Percentiles rank a stretch among this genome's conserved stretches.
phyloP scores from a whole-genome alignment of 1,140 invertebrate species.

The Atopsyche davidsoni region DNA sequence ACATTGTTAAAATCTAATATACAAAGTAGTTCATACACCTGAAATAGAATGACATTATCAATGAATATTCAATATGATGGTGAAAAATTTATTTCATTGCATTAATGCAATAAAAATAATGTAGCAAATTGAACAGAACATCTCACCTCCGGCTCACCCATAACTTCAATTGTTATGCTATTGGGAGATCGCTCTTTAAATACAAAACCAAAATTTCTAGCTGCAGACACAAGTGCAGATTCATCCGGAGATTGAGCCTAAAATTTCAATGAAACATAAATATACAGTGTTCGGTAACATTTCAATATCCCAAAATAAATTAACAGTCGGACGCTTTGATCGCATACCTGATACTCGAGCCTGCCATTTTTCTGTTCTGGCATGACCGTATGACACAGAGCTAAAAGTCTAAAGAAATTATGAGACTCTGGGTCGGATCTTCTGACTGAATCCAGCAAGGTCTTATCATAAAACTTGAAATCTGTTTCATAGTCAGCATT shows the following conservation, averaged over 20 bases:
- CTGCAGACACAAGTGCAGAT: constrained; percentile 91
- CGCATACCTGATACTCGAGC: constrained; percentile 54
- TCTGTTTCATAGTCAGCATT: constrained; percentile 87
- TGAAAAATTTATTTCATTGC: neutral
- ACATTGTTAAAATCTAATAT: constrained; percentile 99
- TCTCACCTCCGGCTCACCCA: constrained; percentile 71
- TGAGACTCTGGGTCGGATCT: constrained; percentile 67
- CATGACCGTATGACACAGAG: constrained; percentile 97
- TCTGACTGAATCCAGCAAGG: constrained; percentile 77
- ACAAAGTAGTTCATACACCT: constrained; percentile 85
- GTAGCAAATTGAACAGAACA: neutral
- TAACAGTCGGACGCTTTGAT: neutral
- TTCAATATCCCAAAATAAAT: neutral
- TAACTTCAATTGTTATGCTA: constrained; percentile 87
- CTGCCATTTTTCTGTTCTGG: constrained; percentile 82
- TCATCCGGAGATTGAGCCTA: constrained; percentile 98
- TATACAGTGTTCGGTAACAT: neutral
- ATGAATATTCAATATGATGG: neutral
- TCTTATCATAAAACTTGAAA: constrained; percentile 91
- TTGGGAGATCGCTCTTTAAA: constrained; percentile 91
- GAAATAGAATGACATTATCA: constrained; percentile 30
- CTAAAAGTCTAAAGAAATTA: constrained; percentile 82
- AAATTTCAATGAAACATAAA: constrained; percentile 29
- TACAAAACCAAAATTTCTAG: constrained; percentile 97
- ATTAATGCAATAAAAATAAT: neutral